Evolutionary conservation across 2,797 vertebrate genomes (phyloP).

Genomic region (Phrynocephalus guinanensis): DNA sequence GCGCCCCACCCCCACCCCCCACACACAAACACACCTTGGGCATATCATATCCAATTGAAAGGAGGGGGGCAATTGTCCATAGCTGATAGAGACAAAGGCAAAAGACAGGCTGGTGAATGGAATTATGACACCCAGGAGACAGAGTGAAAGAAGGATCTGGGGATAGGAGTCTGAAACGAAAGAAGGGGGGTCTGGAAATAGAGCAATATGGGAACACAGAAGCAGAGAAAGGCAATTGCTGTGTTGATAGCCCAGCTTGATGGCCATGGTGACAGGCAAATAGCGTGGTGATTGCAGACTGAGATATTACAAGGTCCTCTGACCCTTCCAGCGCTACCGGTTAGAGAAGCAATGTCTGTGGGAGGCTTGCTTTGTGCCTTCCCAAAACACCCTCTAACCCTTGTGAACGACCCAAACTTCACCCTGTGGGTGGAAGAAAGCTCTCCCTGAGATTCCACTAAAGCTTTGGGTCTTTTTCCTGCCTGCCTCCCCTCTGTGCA

Average conservation of each 20-base stretch:
- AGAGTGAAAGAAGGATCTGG: slow-evolving; percentile 64
- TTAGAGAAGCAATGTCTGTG: not conserved
- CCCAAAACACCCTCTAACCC: not conserved
- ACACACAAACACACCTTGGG: not conserved
- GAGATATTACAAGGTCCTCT: slow-evolving; percentile 43
- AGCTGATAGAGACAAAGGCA: not conserved
- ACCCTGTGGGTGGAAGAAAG: not conserved
- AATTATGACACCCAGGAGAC: slow-evolving; percentile 59
- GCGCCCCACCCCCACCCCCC: no score
- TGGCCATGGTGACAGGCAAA: slow-evolving; percentile 46
- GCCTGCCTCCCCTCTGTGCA: not conserved
- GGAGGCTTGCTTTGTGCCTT: slow-evolving; percentile 16
- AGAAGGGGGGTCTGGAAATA: slow-evolving; percentile 27
- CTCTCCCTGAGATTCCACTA: not conserved
- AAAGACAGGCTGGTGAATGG: not conserved
- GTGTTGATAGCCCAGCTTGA: slow-evolving; percentile 40
- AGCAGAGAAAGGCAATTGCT: slow-evolving; percentile 66
- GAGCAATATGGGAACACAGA: slow-evolving; percentile 47
- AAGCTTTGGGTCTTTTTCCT: not conserved
- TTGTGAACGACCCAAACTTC: slow-evolving; percentile 7
- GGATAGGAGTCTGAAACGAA: slow-evolving; percentile 35
- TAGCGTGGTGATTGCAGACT: slow-evolving; percentile 39
- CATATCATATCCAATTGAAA: not conserved
- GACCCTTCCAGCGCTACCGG: slow-evolving; percentile 32
- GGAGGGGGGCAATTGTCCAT: not conserved